Conservation (phyloP, 2,888 invertebrate genomes). For the Drosophila macrospina region DNA sequence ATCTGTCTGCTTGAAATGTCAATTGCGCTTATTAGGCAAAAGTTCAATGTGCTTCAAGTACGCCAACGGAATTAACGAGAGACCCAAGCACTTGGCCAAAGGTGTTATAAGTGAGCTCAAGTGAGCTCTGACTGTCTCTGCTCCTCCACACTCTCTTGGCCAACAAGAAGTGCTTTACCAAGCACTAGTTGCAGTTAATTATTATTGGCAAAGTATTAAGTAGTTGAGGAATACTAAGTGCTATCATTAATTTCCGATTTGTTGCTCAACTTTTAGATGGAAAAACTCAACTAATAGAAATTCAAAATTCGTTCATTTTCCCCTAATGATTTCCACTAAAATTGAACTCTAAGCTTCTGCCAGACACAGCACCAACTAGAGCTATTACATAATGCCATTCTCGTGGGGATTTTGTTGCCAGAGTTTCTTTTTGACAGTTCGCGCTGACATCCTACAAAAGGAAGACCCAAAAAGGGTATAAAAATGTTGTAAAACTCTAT, state of each 20-base stretch:
- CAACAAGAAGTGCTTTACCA: slow-evolving; percentile 4
- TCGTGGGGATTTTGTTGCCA: not conserved
- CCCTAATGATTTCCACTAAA: slow-evolving; percentile 4
- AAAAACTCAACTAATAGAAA: not conserved
- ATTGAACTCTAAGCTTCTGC: not conserved
- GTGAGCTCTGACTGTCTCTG: slow-evolving; percentile 15
- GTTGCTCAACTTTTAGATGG: not conserved
- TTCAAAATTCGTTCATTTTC: slow-evolving; percentile 5
- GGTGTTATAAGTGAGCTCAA: slow-evolving; percentile 32
- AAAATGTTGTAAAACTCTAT: not conserved
- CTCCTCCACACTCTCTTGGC: slow-evolving; percentile 6
- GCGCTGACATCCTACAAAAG: not conserved
- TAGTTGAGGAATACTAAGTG: not conserved
- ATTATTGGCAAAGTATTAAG: slow-evolving; percentile 2
- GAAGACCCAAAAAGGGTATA: not conserved
- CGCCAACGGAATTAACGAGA: slow-evolving; percentile 16
- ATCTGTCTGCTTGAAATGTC: slow-evolving; percentile 63
- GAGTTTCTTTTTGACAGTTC: slow-evolving; percentile 9
- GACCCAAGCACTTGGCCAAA: slow-evolving; percentile 22
- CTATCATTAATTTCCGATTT: not conserved
- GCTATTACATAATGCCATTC: not conserved
- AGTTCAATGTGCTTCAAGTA: slow-evolving; percentile 64
- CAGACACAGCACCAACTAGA: not conserved
- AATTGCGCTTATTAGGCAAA: slow-evolving; percentile 73
- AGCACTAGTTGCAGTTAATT: slow-evolving; percentile 19